phyloP scores from a whole-genome alignment of 2,113 vertebrate species.

The Seriola aureovittata region DNA sequence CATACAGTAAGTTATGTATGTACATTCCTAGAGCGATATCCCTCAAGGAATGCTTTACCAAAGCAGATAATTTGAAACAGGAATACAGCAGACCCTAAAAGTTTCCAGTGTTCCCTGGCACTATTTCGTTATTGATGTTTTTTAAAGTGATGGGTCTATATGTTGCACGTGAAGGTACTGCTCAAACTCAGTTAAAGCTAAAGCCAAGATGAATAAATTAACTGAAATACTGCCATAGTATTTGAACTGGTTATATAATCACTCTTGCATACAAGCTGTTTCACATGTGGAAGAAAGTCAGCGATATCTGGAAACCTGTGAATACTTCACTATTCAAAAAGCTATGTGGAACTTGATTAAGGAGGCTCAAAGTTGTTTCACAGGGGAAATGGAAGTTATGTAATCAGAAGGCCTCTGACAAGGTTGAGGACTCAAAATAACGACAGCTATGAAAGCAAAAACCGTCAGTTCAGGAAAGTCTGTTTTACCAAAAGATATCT shows the following conservation, averaged over 20 bases:
- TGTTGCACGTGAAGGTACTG: conserved; percentile 18
- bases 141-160: conserved; percentile 16
- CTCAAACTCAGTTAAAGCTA: conserved; percentile 17
- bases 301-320: conserved; percentile 35
- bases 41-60: conserved; percentile 8
- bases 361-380: conserved; percentile 15
- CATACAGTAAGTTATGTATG: background rate
- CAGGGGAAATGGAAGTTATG: conserved; percentile 14
- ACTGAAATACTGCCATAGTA: conserved; percentile 1
- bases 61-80: conserved; percentile 21
- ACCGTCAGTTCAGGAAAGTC: background rate
- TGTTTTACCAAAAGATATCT: background rate
- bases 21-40: background rate
- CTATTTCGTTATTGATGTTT: background rate
- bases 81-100: conserved; percentile 5
- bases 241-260: conserved; percentile 35
- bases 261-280: conserved; percentile 29
- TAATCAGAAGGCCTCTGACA: conserved; percentile 29
- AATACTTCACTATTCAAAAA: conserved; percentile 17
- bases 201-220: conserved; percentile 22
- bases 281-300: conserved; percentile 27
- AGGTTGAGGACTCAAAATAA: conserved; percentile 6
- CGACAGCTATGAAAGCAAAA: background rate
- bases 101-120: conserved; percentile 22
- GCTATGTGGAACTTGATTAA: conserved; percentile 16